A percentile compares a stretch with the other conserved stretches of the same genome.
phyloP scores from a whole-genome alignment of 2,113 vertebrate genomes.

The Taxidea taxus region DNA sequence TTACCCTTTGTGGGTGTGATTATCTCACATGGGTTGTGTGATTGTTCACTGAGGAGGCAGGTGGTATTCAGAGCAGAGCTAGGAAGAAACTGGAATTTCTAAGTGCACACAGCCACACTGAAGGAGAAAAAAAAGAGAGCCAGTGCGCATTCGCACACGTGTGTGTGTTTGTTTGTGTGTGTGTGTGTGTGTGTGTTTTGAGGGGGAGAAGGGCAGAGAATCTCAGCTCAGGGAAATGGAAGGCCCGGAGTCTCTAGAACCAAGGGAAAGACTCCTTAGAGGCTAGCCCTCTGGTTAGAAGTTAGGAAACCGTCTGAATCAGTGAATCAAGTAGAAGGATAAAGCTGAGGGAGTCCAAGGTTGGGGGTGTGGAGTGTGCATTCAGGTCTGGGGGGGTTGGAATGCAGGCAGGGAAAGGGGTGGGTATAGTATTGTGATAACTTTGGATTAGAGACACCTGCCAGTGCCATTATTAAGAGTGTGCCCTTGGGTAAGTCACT shows the following conservation, averaged over 20 bases:
- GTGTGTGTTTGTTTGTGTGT: neutral
- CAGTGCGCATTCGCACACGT: neutral
- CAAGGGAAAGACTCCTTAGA: neutral
- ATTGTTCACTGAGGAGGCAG: neutral
- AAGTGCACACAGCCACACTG: neutral
- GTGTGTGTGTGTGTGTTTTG: neutral
- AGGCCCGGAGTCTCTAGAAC: neutral
- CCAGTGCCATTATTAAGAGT: neutral
- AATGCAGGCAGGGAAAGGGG: neutral
- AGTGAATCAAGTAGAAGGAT: neutral
- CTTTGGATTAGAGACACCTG: neutral
- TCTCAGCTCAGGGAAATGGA: neutral
- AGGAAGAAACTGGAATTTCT: neutral
- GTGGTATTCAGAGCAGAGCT: neutral
- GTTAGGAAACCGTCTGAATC: neutral
- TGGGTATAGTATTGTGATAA: neutral
- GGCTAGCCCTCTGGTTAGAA: neutral
- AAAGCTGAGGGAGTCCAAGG: neutral
- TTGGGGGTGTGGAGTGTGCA: neutral
- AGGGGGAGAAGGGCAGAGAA: accelerated
- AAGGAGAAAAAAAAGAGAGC: neutral
- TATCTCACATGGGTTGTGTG: neutral
- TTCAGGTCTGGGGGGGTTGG: neutral
- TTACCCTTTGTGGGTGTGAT: neutral
- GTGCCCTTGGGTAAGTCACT: neutral